Evolutionary conservation across 2,888 invertebrate genomes (phyloP), one percentile per base, ranked within the genome.

Genomic region (Synergus laeviventris): DNA sequence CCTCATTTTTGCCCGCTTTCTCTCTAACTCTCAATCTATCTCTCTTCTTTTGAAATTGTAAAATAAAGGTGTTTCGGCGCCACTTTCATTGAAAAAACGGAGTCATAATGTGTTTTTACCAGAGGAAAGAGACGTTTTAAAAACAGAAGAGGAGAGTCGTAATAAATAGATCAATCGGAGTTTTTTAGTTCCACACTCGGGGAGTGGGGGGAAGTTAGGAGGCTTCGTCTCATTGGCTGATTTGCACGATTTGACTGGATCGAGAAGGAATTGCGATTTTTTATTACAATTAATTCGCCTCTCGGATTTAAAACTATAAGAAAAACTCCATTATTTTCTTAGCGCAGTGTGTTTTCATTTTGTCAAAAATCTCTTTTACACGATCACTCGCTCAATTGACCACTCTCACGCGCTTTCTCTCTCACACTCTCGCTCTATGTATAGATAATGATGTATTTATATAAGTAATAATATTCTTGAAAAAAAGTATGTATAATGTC

Each of bases 381-480:
- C 81, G 74, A 62, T 74, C 79, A 75, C 75, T 76, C 79, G 66
- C 75, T 75, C 75, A 61, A 75, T 77, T 76, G 73, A 73, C 16
- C 81, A 77, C 42, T 9, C 78, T 76, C 74, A 73, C 81, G 39
- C 81, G 77, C 77, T 82, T 79, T 81, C 80, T 78, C 81, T 78
- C 77, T 66, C 76, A 78, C 74, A 74, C 74, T 79, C 66, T 79
- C 76, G 81, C 77, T 81, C 73, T 83, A 81, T 84, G 75, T 84
- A 84, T 83, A 85, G 84, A 84, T 85, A 87, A 85, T 87, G 84
- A 87, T 85, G 86, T 88, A 86, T 87, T 86, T 87, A 86, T 87
- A 86, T 87, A 86, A 88, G 85, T 87, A 87, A 88, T 88, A 86
- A 87, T 88, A 87, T 87, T 89, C 84, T 87, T 86, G 86, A 82